Evolutionary conservation across 2,113 vertebrate species (phyloP).

Genomic region (Phyllostomus discolor): DNA sequence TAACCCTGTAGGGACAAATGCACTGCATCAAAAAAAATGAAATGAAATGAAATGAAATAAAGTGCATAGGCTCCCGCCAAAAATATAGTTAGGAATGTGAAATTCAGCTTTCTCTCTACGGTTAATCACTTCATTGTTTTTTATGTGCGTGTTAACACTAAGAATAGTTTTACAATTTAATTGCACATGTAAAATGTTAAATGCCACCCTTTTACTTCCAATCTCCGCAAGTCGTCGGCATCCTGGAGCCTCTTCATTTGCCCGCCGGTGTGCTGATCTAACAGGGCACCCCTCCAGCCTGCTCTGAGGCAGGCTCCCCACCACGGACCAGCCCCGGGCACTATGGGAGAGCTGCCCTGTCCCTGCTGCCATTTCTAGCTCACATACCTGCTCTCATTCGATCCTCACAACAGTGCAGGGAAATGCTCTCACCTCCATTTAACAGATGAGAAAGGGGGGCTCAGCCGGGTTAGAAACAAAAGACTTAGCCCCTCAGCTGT

Average conservation of each 20-base stretch:
- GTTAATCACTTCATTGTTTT: neutral
- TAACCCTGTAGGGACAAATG: neutral
- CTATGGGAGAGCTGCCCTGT: neutral
- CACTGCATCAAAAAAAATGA: neutral
- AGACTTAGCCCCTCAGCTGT: neutral
- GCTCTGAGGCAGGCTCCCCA: neutral
- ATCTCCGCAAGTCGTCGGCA: neutral
- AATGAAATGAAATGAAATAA: neutral
- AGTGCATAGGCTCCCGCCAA: neutral
- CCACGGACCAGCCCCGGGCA: neutral
- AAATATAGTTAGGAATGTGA: neutral
- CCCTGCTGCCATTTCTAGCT: neutral
- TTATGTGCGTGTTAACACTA: neutral
- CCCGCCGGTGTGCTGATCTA: neutral
- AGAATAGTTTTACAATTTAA: neutral
- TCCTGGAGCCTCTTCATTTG: neutral
- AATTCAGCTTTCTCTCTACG: neutral
- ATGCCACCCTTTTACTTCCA: neutral
- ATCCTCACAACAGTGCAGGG: neutral
- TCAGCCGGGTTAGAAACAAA: neutral
- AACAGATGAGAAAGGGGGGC: neutral
- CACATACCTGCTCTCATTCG: neutral
- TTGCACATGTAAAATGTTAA: neutral
- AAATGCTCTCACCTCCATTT: neutral
- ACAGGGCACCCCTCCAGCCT: neutral